These are phyloP conservation scores for Epistrophe eligans DNA, from an alignment of 2,888 invertebrate species.

Conservation along the genomic window DNA sequence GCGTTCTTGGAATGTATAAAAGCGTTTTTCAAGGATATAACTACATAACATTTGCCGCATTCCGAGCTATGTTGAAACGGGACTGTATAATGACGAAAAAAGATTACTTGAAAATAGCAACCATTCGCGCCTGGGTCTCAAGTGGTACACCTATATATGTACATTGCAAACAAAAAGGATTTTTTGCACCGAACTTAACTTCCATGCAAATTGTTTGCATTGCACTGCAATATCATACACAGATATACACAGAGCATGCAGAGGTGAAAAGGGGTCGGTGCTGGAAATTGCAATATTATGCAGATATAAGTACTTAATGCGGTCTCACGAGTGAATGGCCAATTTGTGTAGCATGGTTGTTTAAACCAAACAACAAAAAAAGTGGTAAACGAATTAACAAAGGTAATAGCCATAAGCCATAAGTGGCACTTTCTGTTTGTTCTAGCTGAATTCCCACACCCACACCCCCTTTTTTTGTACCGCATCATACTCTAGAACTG, in stretches of 20 bases:
- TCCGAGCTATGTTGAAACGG: neutral
- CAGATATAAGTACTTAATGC: constrained; percentile 54
- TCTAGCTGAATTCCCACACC: constrained; percentile 4
- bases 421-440: constrained; percentile 43
- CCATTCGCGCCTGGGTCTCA: constrained; percentile 20
- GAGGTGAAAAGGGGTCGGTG: neutral
- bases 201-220: constrained; percentile 38
- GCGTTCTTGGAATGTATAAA: constrained; percentile 60
- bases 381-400: constrained; percentile 54
- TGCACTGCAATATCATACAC: constrained; percentile 16
- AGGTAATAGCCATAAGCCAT: constrained; percentile 50
- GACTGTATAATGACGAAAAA: neutral
- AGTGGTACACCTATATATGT: constrained; percentile 15
- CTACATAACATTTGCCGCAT: neutral
- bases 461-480: neutral
- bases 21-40: constrained; percentile 37
- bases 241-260: neutral
- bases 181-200: constrained; percentile 39
- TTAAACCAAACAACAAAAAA: constrained; percentile 34
- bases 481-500: neutral
- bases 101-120: constrained; percentile 1
- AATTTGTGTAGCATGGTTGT: constrained; percentile 33
- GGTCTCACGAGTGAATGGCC: constrained; percentile 38
- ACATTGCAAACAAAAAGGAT: constrained; percentile 4
- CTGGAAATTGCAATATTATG: constrained; percentile 25